phyloP scores from a whole-genome alignment of 1,140 invertebrate genomes.

The Teleogryllus occipitalis region DNA sequence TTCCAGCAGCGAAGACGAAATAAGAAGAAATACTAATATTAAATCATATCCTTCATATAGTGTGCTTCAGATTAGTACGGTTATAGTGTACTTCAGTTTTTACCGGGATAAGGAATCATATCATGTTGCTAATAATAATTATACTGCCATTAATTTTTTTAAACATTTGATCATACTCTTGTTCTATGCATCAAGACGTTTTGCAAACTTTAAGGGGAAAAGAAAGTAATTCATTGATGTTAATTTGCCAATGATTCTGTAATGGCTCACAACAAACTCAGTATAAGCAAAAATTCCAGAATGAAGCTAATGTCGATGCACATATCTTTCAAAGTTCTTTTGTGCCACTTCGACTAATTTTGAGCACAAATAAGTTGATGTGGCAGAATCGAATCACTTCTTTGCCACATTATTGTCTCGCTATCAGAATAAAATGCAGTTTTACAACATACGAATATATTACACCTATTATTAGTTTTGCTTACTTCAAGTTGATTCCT shows the following conservation, averaged over 20 bases:
- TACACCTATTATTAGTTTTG: no score
- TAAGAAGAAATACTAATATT: no score
- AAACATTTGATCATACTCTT: not conserved
- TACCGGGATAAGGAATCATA: not conserved
- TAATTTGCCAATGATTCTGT: conserved; percentile 31
- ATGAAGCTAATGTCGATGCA: conserved; percentile 26
- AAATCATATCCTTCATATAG: no score
- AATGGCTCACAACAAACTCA: conserved; percentile 30
- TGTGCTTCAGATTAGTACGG: no score
- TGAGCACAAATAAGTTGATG: conserved; percentile 27
- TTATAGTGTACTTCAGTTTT: no score
- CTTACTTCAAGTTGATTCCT: no score
- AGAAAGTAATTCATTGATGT: conserved; percentile 26
- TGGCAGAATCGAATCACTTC: conserved; percentile 33
- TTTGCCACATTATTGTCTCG: conserved; percentile 30
- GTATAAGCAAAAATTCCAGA: conserved; percentile 32
- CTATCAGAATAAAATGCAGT: conserved; percentile 31
- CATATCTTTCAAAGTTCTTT: conserved; percentile 32
- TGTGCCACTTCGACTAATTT: conserved; percentile 31
- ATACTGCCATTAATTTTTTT: not conserved
- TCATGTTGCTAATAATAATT: not conserved
- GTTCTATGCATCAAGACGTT: conserved; percentile 23
- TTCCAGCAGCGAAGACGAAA: conserved; percentile 6
- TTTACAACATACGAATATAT: no score
- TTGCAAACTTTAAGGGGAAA: conserved; percentile 25